Base-by-base conservation (phyloP, 92 coral and sea anemone species). In the Porites lobata region DNA sequence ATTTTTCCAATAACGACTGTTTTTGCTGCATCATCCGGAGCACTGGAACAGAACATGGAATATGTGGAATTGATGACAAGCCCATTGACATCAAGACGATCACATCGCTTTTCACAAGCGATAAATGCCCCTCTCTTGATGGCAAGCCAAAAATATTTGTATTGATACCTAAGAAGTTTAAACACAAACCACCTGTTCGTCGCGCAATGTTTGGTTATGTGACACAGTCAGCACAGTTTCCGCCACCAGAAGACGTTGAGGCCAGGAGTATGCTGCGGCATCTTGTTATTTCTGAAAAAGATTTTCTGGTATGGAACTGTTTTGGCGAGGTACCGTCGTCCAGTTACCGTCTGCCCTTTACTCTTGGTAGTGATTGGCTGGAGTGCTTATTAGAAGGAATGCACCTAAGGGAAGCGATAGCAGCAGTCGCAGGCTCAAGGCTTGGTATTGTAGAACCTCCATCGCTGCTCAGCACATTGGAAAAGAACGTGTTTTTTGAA, bases 81-180 rank as follows among this genome's bases (percentile, higher is more conserved):
- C 71, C 77, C 4, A 76, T 96, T 18, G 92, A 89, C 8, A 88
- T 95, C 9, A 94, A 96, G 26, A 89, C 95, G 17, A 86, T 96
- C 18, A 94, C 98, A 0, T 80, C 91, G 0, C 79, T 81, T 76
- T 96, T 95, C 76, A 87, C 95, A 9, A 86, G 92, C 1, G 77
- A 84, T 26, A 80, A 84, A 58, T 90, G 94, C 74, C 95, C 94
- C 7, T 78, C 94, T 1, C 87, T 96, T 8, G 87, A 78, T 32
- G 95, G 92, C 26, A 96, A 96, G 77, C 99, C 98, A 4, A 96
- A 96, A 71, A 64, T 96, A 64, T 96, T 96, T 58, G 79, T 96
- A 17, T 82, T 96, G 24, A 96, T 95, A 84, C 38, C 38, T 29
- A 1, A 29, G 32, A 29, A 29, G 2, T 29, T n/a, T n/a, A n/a